Conservation (phyloP, 2,797 vertebrate species). For the Falco rusticolus region DNA sequence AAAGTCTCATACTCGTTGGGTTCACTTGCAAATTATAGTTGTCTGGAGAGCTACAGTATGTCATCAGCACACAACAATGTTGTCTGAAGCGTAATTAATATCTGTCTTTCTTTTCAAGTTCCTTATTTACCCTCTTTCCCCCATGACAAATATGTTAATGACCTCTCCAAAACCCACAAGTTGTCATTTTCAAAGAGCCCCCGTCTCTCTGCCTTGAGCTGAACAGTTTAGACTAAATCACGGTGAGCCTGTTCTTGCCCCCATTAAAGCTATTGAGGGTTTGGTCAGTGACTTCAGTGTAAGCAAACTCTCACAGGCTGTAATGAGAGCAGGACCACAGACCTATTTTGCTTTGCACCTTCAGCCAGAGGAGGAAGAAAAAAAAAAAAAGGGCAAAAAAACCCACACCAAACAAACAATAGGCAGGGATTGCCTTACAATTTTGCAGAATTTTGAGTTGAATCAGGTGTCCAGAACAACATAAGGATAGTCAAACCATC, state of each 20-base stretch:
- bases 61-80: constrained; percentile 66
- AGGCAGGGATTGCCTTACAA: not conserved
- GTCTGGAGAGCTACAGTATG: constrained; percentile 41
- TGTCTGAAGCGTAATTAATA: constrained; percentile 67
- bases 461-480: not conserved
- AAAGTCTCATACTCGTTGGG: constrained; percentile 48
- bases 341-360: constrained; percentile 38
- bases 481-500: not conserved
- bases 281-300: constrained; percentile 44
- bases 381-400: not conserved
- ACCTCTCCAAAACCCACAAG: constrained; percentile 52
- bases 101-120: constrained; percentile 67
- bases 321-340: constrained; percentile 29
- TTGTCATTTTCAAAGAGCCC: constrained; percentile 65
- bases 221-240: constrained; percentile 42
- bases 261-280: constrained; percentile 42
- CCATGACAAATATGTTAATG: constrained; percentile 66
- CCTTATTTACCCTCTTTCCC: constrained; percentile 62
- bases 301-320: constrained; percentile 47
- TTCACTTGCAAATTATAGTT: constrained; percentile 58
- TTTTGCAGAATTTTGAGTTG: not conserved
- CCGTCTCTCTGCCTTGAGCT: constrained; percentile 54
- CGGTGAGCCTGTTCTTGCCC: constrained; percentile 21
- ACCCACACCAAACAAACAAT: not conserved
- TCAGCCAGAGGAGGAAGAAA: not conserved